Evolutionary conservation across 2,888 invertebrate species (phyloP).

Genomic region (Lymantria monacha): DNA sequence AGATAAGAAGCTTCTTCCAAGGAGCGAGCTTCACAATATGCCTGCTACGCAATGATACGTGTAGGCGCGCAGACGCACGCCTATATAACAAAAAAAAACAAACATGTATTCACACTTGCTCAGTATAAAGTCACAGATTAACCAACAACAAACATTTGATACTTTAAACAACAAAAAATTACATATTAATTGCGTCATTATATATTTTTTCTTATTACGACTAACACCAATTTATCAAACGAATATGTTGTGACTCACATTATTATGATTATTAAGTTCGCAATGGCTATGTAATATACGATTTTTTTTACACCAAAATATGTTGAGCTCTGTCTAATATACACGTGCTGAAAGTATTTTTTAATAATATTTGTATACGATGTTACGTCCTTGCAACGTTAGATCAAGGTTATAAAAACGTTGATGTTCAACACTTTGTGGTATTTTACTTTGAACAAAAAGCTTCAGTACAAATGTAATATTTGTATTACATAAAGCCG

Average conservation of each 20-base stretch:
- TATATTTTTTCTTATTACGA: background rate
- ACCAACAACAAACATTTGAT: slow-evolving; percentile 5
- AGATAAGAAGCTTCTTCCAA: no score
- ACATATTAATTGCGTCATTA: background rate
- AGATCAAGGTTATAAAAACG: no score
- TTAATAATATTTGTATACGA: no score
- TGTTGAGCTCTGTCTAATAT: no score
- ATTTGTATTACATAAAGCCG: no score
- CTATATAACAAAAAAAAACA: slow-evolving; percentile 1
- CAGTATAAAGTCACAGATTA: background rate
- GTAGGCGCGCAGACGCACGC: slow-evolving; percentile 20
- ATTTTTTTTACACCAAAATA: no score
- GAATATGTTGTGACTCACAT: background rate
- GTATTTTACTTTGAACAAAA: no score
- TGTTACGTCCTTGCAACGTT: no score
- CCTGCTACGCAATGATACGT: slow-evolving; percentile 15
- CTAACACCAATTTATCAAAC: background rate
- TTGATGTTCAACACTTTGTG: no score
- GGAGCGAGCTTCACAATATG: slow-evolving; percentile 14
- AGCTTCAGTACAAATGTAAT: no score
- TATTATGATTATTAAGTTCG: background rate
- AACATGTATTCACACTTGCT: background rate
- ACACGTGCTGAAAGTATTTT: no score
- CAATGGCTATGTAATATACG: background rate
- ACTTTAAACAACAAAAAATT: slow-evolving; percentile 7